Evolutionary conservation across 2,113 vertebrate genomes (phyloP).

Genomic region (Salvelinus namaycush): DNA sequence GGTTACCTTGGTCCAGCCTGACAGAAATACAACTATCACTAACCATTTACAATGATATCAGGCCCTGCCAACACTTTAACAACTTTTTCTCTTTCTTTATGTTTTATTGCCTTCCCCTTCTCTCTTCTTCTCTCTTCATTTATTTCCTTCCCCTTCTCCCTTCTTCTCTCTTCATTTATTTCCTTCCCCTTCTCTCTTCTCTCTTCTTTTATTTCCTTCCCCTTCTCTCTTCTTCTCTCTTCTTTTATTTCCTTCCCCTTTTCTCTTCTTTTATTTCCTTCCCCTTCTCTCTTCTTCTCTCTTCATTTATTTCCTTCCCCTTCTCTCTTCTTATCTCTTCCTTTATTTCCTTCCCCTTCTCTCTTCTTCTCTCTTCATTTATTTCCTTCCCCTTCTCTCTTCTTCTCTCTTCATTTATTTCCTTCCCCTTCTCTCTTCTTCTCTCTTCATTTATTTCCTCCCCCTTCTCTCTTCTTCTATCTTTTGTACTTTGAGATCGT

Average conservation of each 20-base stretch:
- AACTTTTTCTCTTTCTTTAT: slow-evolving; percentile 39
- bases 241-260: no score
- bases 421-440: neutral
- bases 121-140: neutral
- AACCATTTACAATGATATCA: slow-evolving; percentile 54
- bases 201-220: no score
- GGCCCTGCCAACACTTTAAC: slow-evolving; percentile 27
- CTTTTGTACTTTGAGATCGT: slow-evolving; percentile 41
- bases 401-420: slow-evolving; percentile 1
- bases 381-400: no score
- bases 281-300: no score
- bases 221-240: no score
- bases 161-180: no score
- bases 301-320: slow-evolving; percentile 19
- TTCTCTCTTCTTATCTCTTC: neutral
- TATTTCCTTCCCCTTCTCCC: no score
- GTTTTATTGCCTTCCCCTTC: slow-evolving; percentile 26
- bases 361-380: slow-evolving; percentile 18
- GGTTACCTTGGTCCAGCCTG: slow-evolving; percentile 42
- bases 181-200: no score
- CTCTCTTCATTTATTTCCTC: no score
- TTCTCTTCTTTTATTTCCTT: no score
- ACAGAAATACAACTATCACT: slow-evolving; percentile 44
- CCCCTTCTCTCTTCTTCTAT: neutral
- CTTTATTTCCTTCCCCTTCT: slow-evolving; percentile 18